Evolutionary conservation across 2,113 vertebrate genomes (phyloP).

Genomic region (Tachysurus fulvidraco): DNA sequence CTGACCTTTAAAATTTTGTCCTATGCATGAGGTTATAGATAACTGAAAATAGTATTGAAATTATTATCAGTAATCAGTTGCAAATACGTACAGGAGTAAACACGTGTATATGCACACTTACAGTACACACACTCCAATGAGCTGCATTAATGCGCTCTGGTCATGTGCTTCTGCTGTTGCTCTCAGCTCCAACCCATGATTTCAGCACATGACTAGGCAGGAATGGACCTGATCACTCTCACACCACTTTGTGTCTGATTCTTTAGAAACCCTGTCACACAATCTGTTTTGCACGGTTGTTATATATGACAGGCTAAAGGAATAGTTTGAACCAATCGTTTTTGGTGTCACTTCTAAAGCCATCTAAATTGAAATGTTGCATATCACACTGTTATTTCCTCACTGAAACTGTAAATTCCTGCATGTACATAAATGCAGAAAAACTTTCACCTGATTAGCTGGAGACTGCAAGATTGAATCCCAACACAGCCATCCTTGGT

Average conservation of each 20-base stretch:
- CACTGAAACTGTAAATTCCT: neutral
- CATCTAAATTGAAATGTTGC: no score
- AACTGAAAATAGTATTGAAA: neutral
- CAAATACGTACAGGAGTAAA: neutral
- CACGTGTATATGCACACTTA: neutral
- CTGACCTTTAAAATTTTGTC: neutral
- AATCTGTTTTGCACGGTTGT: neutral
- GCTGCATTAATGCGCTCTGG: neutral
- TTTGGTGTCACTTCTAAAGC: neutral
- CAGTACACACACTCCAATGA: neutral
- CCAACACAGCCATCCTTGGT: neutral
- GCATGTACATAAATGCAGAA: neutral
- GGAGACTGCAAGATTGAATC: neutral
- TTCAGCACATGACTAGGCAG: constrained; percentile 3
- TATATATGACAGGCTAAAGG: neutral
- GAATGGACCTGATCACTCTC: neutral
- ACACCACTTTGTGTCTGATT: neutral
- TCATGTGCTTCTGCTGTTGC: constrained; percentile 11
- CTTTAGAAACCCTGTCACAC: neutral
- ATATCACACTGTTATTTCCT: neutral
- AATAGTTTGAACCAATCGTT: neutral
- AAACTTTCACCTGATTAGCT: neutral
- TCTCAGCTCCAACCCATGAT: constrained; percentile 2
- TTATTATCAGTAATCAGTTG: no score
- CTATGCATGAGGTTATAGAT: neutral